phyloP scores from a whole-genome alignment of 2,113 vertebrate genomes.

The Seriola rivoliana region DNA sequence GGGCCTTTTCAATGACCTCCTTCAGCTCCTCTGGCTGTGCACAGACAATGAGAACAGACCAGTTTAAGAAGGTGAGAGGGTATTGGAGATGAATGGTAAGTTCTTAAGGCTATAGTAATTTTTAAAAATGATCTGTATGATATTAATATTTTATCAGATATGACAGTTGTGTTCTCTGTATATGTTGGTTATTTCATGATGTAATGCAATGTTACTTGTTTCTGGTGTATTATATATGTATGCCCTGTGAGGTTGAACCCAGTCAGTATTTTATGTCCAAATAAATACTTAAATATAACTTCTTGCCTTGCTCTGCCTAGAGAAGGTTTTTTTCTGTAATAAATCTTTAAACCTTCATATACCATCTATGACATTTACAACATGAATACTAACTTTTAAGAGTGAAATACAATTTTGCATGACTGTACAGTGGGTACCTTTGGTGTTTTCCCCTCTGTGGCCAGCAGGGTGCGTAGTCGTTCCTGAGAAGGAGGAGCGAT shows the following conservation, averaged over 20 bases:
- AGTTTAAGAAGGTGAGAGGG: neutral
- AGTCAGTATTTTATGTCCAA: neutral
- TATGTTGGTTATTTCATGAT: neutral
- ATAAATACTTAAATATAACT: neutral
- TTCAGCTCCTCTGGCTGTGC: constrained; percentile 93
- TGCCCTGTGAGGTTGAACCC: neutral
- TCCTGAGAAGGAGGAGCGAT: constrained; percentile 96
- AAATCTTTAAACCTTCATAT: neutral
- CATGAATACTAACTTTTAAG: neutral
- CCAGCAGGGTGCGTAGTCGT: constrained; percentile 92
- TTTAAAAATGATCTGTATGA: neutral
- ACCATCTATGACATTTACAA: neutral
- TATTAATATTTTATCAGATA: neutral
- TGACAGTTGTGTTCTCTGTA: neutral
- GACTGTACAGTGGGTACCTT: constrained; percentile 85
- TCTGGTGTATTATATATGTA: neutral
- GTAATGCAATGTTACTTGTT: neutral
- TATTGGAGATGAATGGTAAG: neutral
- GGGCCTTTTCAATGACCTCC: constrained; percentile 94
- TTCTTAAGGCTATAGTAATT: neutral
- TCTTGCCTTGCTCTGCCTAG: neutral
- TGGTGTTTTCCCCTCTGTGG: constrained; percentile 92
- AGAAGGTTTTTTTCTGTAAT: neutral
- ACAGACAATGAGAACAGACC: neutral
- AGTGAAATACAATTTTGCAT: neutral